Conservation (phyloP, 2,113 vertebrate species). For the Neoarius graeffei region DNA sequence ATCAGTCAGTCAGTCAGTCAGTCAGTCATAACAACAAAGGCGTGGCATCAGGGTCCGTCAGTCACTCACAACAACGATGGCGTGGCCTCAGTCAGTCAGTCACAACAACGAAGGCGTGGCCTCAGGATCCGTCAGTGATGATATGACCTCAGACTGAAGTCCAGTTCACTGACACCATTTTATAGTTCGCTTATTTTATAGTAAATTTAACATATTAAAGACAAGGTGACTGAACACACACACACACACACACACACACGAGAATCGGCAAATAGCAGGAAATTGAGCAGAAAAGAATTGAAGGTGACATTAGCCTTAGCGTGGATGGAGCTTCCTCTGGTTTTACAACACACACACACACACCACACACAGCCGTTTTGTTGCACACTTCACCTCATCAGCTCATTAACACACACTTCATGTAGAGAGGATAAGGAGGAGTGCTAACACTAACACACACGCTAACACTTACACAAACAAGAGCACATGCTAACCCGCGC, state of each 20-base stretch:
- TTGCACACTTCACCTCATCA: neutral
- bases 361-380: conserved; percentile 10
- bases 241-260: neutral
- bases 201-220: neutral
- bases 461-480: too few species aligned
- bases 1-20: neutral
- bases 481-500: neutral
- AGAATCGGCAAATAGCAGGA: neutral
- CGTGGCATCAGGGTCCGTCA: neutral
- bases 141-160: neutral
- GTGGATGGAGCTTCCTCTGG: conserved; percentile 7
- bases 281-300: conserved; percentile 40
- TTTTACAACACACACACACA: neutral
- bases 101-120: neutral
- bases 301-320: conserved; percentile 48
- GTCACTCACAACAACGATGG: neutral
- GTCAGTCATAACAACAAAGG: neutral
- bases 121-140: neutral
- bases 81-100: neutral
- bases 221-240: neutral
- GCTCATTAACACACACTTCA: neutral
- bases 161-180: neutral
- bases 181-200: neutral
- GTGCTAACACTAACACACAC: neutral
- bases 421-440: too few species aligned